Evolutionary conservation across 2,113 vertebrate species (phyloP), one percentile per base, ranked within the genome.

Genomic region (Sminthopsis crassicaudata): DNA sequence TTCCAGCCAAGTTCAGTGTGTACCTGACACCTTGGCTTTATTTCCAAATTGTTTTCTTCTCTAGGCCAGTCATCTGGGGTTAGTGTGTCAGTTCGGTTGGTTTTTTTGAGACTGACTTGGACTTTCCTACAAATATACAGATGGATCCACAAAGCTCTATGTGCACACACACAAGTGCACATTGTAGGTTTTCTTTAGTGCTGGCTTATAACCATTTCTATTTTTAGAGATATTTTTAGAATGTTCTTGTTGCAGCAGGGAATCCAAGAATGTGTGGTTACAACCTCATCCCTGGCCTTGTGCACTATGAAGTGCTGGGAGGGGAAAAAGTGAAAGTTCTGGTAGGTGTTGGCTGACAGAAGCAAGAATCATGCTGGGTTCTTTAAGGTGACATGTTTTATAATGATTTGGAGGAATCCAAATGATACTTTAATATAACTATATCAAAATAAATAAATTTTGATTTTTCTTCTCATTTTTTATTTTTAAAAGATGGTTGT

Each of bases 51-150:
- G 25, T 23, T 52, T 36, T 52, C 54, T 26, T 42, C 50, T 25
- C 2, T 25, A 16, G 36, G 52, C 42, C 9, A 89, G 51, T 11
- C 26, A 52, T 9, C 11, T 57, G 42, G 42, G 30, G 4, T 46
- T 53, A 2, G 27, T 3, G 6, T 94, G 90, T 46, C 46, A 1
- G 0, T 25, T 53, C 46, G 24, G 2, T 30, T 94, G 90, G 26
- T 46, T 46, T 27, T 27, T n/a, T 0, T n/a, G 27, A 89, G 91
- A 52, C 25, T 53, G 50, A 0, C 0, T 2, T 23, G 53, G 16
- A 24, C 76, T 9, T 3, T 23, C 48, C 52, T 16, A 36, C 0
- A 0, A 2, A 11, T 19, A 25, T 10, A 24, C 27, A 0, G 4
- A 51, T 26, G 0, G 7, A 52, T 76, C 60, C n/a, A 84, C n/a